A percentile compares a stretch with the other conserved stretches of the same genome.
These are phyloP conservation scores for Grantiella picta DNA, from an alignment of 2,113 vertebrate species.

Conservation along the genomic window DNA sequence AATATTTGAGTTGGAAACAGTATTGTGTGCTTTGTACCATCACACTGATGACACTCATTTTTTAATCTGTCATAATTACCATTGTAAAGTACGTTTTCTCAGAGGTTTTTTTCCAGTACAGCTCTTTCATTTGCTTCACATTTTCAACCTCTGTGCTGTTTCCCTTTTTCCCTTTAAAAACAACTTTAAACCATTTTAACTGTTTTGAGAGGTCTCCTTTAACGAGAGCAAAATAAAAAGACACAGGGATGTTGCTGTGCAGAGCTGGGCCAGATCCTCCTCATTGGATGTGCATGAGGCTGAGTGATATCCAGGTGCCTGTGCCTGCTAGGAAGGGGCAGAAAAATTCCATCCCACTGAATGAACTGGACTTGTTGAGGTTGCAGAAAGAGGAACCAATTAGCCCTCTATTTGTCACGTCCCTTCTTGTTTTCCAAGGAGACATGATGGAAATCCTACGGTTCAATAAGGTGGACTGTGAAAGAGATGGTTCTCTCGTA, in stretches of 20 bases:
- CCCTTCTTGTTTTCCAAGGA: not conserved
- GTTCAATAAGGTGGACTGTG: not conserved
- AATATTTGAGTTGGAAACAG: constrained; percentile 57
- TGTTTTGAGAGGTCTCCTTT: constrained; percentile 6
- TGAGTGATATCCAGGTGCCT: not conserved
- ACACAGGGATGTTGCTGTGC: not conserved
- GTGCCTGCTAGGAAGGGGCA: not conserved
- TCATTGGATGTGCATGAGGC: not conserved
- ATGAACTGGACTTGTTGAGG: not conserved
- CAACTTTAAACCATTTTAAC: not conserved
- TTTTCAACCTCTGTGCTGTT: not conserved
- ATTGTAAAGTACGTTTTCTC: constrained; percentile 27
- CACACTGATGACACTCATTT: not conserved
- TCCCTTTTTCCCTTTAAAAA: not conserved
- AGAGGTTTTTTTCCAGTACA: not conserved
- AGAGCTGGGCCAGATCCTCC: not conserved
- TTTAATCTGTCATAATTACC: constrained; percentile 45
- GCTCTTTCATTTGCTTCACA: not conserved
- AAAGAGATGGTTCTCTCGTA: not conserved
- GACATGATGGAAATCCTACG: not conserved
- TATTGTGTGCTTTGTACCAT: constrained; percentile 11
- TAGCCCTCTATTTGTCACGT: not conserved
- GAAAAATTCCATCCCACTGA: not conserved
- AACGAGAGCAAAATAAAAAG: not conserved
- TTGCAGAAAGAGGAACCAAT: not conserved